Base-by-base conservation (phyloP, 1,140 invertebrate genomes). In the Tyrophagus putrescentiae region DNA sequence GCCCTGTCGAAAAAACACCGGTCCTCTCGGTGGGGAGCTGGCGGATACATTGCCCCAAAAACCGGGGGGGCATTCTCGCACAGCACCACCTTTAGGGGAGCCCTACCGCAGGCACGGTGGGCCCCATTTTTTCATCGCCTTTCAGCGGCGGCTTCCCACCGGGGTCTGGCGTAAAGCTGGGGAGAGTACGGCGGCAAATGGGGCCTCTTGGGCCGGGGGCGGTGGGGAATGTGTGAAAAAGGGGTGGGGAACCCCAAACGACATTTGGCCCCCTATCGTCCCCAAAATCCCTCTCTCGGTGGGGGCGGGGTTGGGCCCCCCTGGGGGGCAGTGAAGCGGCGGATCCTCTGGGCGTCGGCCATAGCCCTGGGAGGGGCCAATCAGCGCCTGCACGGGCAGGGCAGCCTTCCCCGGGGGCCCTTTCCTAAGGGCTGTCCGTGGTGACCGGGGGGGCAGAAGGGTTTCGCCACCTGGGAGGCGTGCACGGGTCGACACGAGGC, bases 341-440 rank as follows among this genome's bases (percentile, higher is more conserved):
- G 45, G 69, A 65, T 60, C 48, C 66, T 34, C 65, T 72, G 6
- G 63, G 67, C 18, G 60, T 67, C 27, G 72, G 72, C 61, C 73
- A 75, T 64, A 72, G 71, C 64, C 9, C 64, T 75, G 3, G 69
- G 72, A 62, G 82, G 83, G 65, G 91, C 91, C 71, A 80, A 86
- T 0, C 75, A 80, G 32, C 73, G 87, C 36, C 68, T 91, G 32
- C 77, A 80, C 52, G 92, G 88, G 87, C 82, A 62, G 83, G 80
- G 77, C 87, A 90, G 67, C 77, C 76, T 28, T 79, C 79, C 56
- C 86, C 85, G 34, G 75, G 86, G 72, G 79, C 80, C 64, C 90
- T 91, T 68, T 82, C 77, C 50, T 66, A 75, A 27, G 77, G 74
- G 9, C 64, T 68, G 54, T 72, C 75, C 59, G 65, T 78, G 4